Conservation (phyloP, 2,797 vertebrate species). For the Nyctibius grandis region DNA sequence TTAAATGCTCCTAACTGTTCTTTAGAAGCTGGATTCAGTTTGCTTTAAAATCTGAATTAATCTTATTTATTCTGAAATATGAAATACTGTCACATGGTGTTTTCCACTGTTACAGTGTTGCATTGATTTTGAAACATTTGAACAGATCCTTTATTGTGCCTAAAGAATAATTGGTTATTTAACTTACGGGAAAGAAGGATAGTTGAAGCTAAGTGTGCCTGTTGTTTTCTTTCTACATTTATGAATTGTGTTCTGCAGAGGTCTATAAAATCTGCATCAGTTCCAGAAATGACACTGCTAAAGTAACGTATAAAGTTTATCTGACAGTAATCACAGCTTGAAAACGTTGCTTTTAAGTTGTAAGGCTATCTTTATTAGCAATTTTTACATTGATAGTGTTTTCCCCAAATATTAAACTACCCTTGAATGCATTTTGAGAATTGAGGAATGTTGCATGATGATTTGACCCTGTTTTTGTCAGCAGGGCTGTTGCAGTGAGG, state of each 20-base stretch:
- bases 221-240: not conserved
- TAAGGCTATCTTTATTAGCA: not conserved
- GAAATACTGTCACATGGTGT: not conserved
- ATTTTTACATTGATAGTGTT: not conserved
- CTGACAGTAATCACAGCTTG: not conserved
- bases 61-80: constrained; percentile 19
- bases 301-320: not conserved
- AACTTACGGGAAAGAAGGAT: not conserved
- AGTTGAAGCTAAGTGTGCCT: not conserved
- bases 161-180: not conserved
- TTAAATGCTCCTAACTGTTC: not conserved
- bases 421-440: not conserved
- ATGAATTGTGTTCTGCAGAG: not conserved
- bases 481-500: not conserved
- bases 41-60: constrained; percentile 2
- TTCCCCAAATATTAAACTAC: not conserved
- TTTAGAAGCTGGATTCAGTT: not conserved
- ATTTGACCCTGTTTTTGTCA: not conserved
- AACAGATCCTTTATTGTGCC: constrained; percentile 6
- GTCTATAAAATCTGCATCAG: not conserved
- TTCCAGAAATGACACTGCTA: not conserved
- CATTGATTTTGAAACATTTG: not conserved
- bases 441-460: not conserved
- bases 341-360: not conserved
- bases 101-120: not conserved